Conservation (phyloP, 2,888 invertebrate species). For the Amiota mariae region DNA sequence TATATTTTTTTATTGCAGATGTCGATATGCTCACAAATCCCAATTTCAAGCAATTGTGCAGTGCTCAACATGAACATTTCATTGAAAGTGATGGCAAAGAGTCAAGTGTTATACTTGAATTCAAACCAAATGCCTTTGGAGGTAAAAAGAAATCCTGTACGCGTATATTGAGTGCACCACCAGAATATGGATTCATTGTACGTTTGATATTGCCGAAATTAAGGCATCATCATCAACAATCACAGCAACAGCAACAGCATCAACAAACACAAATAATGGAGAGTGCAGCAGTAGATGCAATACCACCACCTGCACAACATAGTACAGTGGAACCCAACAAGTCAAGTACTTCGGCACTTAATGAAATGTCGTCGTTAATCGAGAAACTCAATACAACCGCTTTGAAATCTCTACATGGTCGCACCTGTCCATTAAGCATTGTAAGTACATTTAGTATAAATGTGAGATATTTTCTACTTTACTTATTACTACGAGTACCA, state of each 20-base stretch:
- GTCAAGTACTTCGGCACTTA: conserved; percentile 33
- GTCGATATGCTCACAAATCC: conserved; percentile 65
- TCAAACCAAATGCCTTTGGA: conserved; percentile 63
- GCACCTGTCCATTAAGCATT: conserved; percentile 70
- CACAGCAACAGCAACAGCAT: conserved; percentile 6
- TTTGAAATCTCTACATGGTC: conserved; percentile 48
- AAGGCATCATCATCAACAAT: conserved; percentile 50
- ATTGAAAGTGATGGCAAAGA: conserved; percentile 72
- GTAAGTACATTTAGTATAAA: conserved; percentile 54
- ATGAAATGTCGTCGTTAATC: conserved; percentile 51
- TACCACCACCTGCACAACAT: too few relatives aligned
- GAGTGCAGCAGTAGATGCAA: conserved; percentile 19
- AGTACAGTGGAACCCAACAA: conserved; percentile 5
- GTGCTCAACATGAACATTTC: conserved; percentile 69
- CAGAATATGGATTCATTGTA: conserved; percentile 71
- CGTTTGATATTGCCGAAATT: conserved; percentile 70
- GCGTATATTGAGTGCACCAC: conserved; percentile 70
- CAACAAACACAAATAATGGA: neutral
- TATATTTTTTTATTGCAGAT: conserved; percentile 54
- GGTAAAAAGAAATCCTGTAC: conserved; percentile 63
- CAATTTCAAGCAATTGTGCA: conserved; percentile 70
- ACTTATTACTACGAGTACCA: conserved; percentile 44
- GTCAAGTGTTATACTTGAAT: conserved; percentile 72
- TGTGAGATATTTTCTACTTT: neutral
- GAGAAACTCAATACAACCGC: conserved; percentile 52